These are phyloP conservation scores for Carpatolechia fugitivella DNA, from an alignment of 2,888 invertebrate species.

Conservation along the genomic window DNA sequence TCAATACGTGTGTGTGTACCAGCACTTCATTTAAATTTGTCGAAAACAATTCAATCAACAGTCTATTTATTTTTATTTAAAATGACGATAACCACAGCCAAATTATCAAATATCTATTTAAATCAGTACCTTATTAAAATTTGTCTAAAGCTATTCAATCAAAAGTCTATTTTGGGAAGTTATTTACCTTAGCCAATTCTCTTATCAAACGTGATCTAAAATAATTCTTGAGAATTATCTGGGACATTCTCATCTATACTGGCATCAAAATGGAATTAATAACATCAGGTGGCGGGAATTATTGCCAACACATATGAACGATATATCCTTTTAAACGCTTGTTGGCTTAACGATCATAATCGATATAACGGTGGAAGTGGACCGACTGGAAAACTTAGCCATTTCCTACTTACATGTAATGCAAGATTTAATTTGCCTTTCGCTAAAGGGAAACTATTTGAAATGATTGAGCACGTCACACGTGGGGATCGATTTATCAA, in stretches of 20 bases:
- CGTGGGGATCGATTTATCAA: background rate
- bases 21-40: no score
- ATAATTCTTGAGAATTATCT: no score
- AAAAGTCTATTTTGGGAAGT: no score
- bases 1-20: no score
- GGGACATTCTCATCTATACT: background rate
- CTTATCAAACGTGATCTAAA: no score
- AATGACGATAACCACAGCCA: no score
- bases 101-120: no score
- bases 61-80: no score
- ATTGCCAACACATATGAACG: slow-evolving; percentile 47
- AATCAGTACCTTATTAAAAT: no score
- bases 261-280: slow-evolving; percentile 18
- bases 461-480: slow-evolving; percentile 1
- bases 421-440: slow-evolving; percentile 5
- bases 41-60: no score
- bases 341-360: slow-evolving; percentile 35
- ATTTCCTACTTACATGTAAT: slow-evolving; percentile 30
- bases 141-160: no score
- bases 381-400: background rate
- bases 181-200: no score
- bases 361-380: slow-evolving; percentile 26
- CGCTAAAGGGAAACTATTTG: slow-evolving; percentile 6
- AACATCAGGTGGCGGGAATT: slow-evolving; percentile 25
- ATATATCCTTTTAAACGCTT: slow-evolving; percentile 55